phyloP scores from a whole-genome alignment of 2,888 invertebrate genomes.

The Latheticus oryzae region DNA sequence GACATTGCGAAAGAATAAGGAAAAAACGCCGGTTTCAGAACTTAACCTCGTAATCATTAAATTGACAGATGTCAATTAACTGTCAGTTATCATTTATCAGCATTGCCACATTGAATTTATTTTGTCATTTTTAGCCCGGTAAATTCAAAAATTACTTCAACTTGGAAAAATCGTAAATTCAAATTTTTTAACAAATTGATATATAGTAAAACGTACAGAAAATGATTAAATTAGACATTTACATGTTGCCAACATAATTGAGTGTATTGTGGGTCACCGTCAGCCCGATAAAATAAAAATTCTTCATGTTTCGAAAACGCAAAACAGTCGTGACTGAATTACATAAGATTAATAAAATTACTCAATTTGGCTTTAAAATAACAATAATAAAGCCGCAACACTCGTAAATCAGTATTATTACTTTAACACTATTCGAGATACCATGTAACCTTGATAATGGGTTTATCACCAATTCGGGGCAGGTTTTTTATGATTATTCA shows the following conservation, averaged over 20 bases:
- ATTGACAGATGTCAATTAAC: neutral
- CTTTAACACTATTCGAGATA: constrained; percentile 23
- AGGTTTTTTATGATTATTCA: constrained; percentile 16
- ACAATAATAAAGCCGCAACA: constrained; percentile 3
- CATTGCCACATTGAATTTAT: too few species aligned
- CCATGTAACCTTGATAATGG: constrained; percentile 22
- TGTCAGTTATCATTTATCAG: too few species aligned
- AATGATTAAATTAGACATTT: too few species aligned
- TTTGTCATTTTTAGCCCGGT: too few species aligned
- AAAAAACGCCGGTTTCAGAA: constrained; percentile 6
- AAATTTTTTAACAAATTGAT: too few species aligned
- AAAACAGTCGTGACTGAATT: constrained; percentile 17
- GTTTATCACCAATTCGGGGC: constrained; percentile 15
- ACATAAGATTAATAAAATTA: constrained; percentile 26
- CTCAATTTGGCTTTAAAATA: constrained; percentile 6
- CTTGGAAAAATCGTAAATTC: too few species aligned
- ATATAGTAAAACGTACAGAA: too few species aligned
- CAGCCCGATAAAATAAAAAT: too few species aligned
- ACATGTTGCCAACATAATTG: too few species aligned
- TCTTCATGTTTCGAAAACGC: constrained; percentile 3
- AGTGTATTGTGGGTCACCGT: too few species aligned
- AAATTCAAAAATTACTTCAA: too few species aligned
- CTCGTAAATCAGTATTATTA: constrained; percentile 27
- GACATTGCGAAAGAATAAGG: constrained; percentile 70
- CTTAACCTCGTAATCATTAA: constrained; percentile 10